These are phyloP conservation scores for Aphelinus atriplicis DNA, from an alignment of 1,140 invertebrate genomes.

Conservation along the genomic window DNA sequence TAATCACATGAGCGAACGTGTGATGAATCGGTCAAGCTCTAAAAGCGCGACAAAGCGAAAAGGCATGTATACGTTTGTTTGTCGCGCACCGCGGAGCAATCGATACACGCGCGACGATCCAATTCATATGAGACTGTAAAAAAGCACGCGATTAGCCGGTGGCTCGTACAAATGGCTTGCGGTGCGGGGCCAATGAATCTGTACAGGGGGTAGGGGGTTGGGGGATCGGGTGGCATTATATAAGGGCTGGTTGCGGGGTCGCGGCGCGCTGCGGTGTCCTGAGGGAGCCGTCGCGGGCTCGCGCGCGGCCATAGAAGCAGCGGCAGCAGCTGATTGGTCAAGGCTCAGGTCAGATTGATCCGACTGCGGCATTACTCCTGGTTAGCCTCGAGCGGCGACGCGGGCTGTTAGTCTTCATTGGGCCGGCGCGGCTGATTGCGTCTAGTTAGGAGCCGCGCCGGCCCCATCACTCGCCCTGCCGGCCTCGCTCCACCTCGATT, in stretches of 20 bases:
- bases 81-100: too few species aligned
- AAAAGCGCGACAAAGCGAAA: too few species aligned
- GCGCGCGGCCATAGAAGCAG: too few species aligned
- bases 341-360: conserved; percentile 60
- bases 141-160: too few species aligned
- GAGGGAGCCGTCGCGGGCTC: conserved; percentile 8
- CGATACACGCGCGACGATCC: too few species aligned
- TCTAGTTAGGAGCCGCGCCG: conserved; percentile 63
- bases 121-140: too few species aligned
- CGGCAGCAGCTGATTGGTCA: conserved; percentile 31
- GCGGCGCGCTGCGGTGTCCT: background rate
- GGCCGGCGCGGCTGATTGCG: conserved; percentile 59
- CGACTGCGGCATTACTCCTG: conserved; percentile 63
- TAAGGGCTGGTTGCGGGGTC: too few species aligned
- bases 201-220: background rate
- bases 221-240: too few species aligned
- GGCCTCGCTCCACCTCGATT: conserved; percentile 55
- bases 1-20: too few species aligned
- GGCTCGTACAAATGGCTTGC: too few species aligned
- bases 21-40: too few species aligned
- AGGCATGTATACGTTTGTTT: too few species aligned
- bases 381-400: conserved; percentile 62
- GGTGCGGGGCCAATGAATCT: background rate
- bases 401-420: conserved; percentile 65
- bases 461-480: conserved; percentile 59